These are phyloP conservation scores for Lydus trimaculatus DNA, from an alignment of 2,888 invertebrate genomes.

Conservation along the genomic window DNA sequence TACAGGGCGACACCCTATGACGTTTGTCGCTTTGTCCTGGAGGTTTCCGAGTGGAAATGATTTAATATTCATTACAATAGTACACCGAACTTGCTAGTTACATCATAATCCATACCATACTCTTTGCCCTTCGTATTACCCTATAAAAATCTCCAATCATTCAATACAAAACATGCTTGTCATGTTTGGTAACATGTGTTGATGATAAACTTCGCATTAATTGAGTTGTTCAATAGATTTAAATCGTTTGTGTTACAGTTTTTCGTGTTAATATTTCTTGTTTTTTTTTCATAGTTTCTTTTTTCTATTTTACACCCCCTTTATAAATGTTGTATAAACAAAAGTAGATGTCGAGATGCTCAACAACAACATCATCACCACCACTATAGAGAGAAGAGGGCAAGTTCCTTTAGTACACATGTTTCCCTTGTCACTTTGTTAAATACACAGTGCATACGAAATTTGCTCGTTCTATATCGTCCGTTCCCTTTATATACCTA, in stretches of 20 bases:
- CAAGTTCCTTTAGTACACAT: slow-evolving; percentile 50
- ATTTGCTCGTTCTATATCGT: slow-evolving; percentile 46
- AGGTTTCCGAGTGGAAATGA: slow-evolving; percentile 55
- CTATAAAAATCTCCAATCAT: slow-evolving; percentile 28
- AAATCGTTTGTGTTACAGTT: slow-evolving; percentile 5
- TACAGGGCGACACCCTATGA: slow-evolving; percentile 31
- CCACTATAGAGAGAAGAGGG: slow-evolving; percentile 17
- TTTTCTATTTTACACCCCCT: slow-evolving; percentile 13
- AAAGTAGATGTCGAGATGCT: slow-evolving; percentile 14
- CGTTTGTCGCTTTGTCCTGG: slow-evolving; percentile 44
- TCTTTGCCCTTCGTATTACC: slow-evolving; percentile 9
- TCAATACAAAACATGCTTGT: slow-evolving; percentile 47
- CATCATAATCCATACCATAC: slow-evolving; percentile 52
- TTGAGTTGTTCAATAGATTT: slow-evolving; percentile 28
- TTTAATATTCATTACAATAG: slow-evolving; percentile 58
- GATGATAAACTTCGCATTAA: slow-evolving; percentile 45
- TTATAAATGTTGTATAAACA: not conserved
- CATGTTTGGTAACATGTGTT: slow-evolving; percentile 56
- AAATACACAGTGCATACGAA: slow-evolving; percentile 67
- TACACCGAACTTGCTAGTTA: slow-evolving; percentile 49
- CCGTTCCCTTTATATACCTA: not conserved
- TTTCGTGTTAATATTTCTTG: not conserved
- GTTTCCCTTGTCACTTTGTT: slow-evolving; percentile 51
- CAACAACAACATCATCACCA: not conserved
- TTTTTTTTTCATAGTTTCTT: not conserved